phyloP scores from a whole-genome alignment of 1,140 invertebrate species.

The Lanistes nyassanus region DNA sequence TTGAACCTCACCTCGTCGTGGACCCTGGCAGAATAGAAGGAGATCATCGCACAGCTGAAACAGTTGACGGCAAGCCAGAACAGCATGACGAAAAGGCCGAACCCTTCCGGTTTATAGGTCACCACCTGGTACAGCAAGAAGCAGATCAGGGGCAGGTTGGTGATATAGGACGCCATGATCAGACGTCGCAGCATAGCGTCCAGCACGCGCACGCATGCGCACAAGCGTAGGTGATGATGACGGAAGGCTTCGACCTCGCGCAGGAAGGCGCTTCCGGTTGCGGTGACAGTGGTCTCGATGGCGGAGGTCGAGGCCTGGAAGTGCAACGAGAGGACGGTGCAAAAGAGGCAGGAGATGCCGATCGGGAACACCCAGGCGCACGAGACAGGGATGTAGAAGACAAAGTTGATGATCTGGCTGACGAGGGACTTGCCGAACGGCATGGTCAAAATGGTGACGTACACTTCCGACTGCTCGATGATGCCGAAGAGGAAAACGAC shows the following conservation, averaged over 20 bases:
- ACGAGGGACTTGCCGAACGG: neutral
- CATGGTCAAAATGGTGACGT: neutral
- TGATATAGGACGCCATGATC: slow-evolving; percentile 6
- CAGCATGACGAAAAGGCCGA: neutral
- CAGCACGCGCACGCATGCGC: slow-evolving; percentile 12
- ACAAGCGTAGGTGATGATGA: neutral
- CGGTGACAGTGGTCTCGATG: neutral
- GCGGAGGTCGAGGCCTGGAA: neutral
- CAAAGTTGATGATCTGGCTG: neutral
- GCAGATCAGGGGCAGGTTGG: neutral
- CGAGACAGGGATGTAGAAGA: neutral
- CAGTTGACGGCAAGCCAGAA: neutral
- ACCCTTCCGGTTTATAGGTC: neutral
- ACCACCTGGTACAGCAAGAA: neutral
- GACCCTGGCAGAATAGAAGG: neutral
- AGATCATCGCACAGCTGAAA: neutral
- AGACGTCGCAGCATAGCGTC: neutral
- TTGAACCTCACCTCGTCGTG: neutral
- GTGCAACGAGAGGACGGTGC: neutral
- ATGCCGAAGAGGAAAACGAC: neutral
- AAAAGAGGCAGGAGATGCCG: neutral
- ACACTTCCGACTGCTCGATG: neutral
- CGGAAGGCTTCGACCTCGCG: neutral
- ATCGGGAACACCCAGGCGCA: neutral
- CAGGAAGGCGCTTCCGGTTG: neutral